These are phyloP conservation scores for Zosterops pallidus DNA, from an alignment of 2,113 vertebrate genomes.

Conservation along the genomic window DNA sequence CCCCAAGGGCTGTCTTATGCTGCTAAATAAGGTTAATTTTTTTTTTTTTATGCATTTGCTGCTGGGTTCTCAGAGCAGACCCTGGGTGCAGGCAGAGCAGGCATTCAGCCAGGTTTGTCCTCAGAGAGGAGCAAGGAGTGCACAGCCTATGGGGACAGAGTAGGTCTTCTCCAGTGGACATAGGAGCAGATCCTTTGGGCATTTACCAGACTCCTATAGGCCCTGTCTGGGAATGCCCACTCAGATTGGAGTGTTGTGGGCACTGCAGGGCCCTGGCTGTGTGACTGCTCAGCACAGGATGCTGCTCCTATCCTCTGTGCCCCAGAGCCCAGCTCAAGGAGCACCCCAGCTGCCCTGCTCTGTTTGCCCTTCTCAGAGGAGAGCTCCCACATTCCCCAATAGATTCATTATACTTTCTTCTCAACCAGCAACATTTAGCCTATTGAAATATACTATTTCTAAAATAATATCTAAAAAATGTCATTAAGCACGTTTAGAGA, in stretches of 20 bases:
- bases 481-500: not conserved
- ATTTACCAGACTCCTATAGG: not conserved
- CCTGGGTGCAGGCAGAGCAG: rapidly evolving
- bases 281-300: not conserved
- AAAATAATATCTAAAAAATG: not conserved
- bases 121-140: rapidly evolving
- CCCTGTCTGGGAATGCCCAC: not conserved
- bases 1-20: not conserved
- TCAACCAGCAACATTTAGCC: not conserved
- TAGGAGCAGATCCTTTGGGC: not conserved
- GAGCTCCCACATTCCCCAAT: not conserved
- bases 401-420: not conserved
- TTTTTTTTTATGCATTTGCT: not conserved
- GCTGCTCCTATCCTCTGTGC: not conserved
- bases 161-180: not conserved
- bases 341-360: not conserved
- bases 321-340: not conserved
- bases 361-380: not conserved
- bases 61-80: not conserved
- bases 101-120: rapidly evolving
- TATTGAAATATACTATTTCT: not conserved
- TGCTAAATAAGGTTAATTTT: not conserved
- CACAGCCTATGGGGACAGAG: not conserved
- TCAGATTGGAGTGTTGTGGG: not conserved
- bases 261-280: not conserved